A percentile compares a stretch with the other conserved stretches of the same genome.
Conservation (phyloP, 2,888 invertebrate genomes). For the Agrochola circellaris region DNA sequence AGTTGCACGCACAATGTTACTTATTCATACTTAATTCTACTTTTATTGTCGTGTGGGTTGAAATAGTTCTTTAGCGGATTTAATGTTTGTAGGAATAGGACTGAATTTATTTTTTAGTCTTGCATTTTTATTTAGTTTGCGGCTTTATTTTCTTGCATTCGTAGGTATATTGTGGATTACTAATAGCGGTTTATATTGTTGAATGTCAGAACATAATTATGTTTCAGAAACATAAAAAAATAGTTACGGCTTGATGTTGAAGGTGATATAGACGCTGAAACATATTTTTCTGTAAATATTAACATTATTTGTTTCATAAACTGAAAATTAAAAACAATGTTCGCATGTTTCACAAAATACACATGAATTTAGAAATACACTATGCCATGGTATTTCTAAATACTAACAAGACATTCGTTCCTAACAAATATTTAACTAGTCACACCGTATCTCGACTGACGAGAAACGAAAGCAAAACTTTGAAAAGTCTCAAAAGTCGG, state of each 20-base stretch:
- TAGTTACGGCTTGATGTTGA: not conserved
- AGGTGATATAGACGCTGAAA: too few species aligned
- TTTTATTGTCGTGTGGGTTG: constrained; percentile 46
- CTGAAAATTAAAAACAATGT: not conserved
- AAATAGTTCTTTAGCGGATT: constrained; percentile 45
- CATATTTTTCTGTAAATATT: not conserved
- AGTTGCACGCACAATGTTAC: constrained; percentile 57
- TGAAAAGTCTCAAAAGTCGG: constrained; percentile 34
- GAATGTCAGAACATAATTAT: not conserved
- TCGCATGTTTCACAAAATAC: not conserved
- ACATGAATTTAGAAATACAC: not conserved
- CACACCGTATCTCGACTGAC: constrained; percentile 22
- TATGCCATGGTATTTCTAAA: not conserved
- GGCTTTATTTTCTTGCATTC: not conserved
- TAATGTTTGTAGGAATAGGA: constrained; percentile 23
- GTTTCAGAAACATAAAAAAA: not conserved
- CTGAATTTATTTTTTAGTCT: constrained; percentile 4
- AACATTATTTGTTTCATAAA: not conserved
- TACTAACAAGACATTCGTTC: not conserved
- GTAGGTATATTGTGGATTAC: not conserved
- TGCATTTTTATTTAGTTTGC: not conserved
- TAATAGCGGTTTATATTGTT: not conserved
- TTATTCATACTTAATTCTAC: constrained; percentile 55
- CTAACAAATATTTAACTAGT: not conserved
- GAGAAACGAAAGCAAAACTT: constrained; percentile 36